These are phyloP conservation scores for Phoxinus phoxinus DNA, from an alignment of 2,113 vertebrate species.

Conservation along the genomic window DNA sequence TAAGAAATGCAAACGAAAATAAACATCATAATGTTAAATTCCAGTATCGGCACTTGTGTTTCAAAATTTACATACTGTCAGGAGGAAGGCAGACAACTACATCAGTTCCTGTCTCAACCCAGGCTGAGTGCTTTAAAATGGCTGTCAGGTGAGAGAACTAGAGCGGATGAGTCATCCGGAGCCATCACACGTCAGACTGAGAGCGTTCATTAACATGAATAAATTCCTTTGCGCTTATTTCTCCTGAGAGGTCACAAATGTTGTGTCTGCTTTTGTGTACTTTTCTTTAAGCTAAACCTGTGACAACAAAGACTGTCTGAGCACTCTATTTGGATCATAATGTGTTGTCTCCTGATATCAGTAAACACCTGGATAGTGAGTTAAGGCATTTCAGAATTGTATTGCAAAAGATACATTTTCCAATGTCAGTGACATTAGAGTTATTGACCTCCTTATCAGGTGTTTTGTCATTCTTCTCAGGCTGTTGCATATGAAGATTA, in stretches of 20 bases:
- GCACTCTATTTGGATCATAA: not conserved
- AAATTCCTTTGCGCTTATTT: conserved; percentile 59
- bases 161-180: conserved; percentile 64
- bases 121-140: conserved; percentile 38
- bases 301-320: not conserved
- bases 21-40: not conserved
- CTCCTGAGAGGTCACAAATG: conserved; percentile 4
- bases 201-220: conserved; percentile 62
- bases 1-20: not conserved
- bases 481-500: conserved; percentile 18
- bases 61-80: conserved; percentile 35
- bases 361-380: not conserved
- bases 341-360: not conserved
- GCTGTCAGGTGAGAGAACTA: conserved; percentile 41
- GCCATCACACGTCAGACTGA: conserved; percentile 59
- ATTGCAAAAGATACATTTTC: conserved; percentile 32
- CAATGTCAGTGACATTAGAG: conserved; percentile 12
- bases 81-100: conserved; percentile 50
- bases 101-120: conserved; percentile 46
- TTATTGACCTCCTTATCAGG: conserved; percentile 30
- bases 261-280: not conserved
- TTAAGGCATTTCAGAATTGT: conserved; percentile 27
- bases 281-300: not conserved
- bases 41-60: conserved; percentile 28
- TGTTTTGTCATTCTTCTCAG: conserved; percentile 3